Evolutionary conservation across 1,140 invertebrate species (phyloP), one percentile per base, ranked within the genome.

Genomic region (Acromyrmex echinatior): DNA sequence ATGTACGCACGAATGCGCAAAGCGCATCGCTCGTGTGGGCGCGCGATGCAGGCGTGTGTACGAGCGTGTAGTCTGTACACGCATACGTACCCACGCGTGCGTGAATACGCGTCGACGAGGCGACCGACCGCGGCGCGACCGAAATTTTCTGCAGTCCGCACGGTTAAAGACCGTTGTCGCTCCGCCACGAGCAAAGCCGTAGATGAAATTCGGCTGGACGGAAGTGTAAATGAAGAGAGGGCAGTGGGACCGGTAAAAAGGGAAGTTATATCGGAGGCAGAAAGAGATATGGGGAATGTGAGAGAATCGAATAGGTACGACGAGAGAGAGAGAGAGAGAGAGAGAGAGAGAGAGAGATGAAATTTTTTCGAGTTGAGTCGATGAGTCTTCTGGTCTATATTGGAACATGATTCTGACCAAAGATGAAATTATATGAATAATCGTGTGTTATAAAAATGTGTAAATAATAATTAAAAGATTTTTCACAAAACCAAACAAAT

Each of bases 101-200:
- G 53, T 66, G n/a, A 74, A 31, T 45, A 31, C 14, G 74, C 87
- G 51, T 51, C 79, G 56, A 7, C 28, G 82, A 14, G 66, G 77
- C 85, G 73, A 87, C 63, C 84, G 87, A 90, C 84, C 81, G 76
- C 76, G 56, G 39, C 62, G 39, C 70, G 51, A 63, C 71, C 88
- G 25, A 81, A 81, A 90, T 89, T 90, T 86, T 74, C 79, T 77
- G 68, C 80, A 49, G 51, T 60, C 25, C 56, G 56, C 25, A 28
- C 28, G 28, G 53, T 49, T 73, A 62, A 82, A 81, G 80, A 10
- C 39, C 25, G 66, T 39, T 21, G 56, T 21, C 7, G 49, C 14
- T 56, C 51, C 14, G 35, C 39, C 21, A 31, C 14, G 10, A 25
- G 63, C 16, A n/a, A 21, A 62, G 35, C 25, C 68, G 16, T 31